Evolutionary conservation across 2,797 vertebrate genomes (phyloP).

Genomic region (Cercopithecus neglectus): DNA sequence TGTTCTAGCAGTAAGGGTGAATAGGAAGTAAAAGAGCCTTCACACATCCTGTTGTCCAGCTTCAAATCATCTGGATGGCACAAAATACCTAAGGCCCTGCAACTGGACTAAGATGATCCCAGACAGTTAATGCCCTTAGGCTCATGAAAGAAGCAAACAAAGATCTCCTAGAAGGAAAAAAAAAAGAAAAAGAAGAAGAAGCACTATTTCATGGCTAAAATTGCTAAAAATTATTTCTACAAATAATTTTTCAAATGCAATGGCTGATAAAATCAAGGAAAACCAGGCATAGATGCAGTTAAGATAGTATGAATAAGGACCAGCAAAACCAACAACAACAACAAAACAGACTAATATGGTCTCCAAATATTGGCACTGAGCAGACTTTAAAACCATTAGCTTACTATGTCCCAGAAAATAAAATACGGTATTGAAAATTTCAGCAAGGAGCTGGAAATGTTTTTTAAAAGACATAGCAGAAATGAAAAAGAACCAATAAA

Average conservation of each 20-base stretch:
- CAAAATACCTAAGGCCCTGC: neutral
- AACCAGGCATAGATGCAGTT: neutral
- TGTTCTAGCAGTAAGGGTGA: neutral
- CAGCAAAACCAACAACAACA: conserved; percentile 40
- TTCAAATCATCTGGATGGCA: neutral
- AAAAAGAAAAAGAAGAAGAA: too few relatives aligned
- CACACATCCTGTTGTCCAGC: neutral
- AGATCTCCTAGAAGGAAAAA: neutral
- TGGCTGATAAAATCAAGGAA: neutral
- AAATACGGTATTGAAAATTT: neutral
- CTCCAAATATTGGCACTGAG: neutral
- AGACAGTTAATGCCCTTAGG: neutral
- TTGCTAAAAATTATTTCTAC: neutral
- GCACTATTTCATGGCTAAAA: neutral
- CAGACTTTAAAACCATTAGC: neutral
- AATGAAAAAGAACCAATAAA: neutral
- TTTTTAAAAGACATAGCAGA: neutral
- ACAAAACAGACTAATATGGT: neutral
- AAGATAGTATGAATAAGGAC: neutral
- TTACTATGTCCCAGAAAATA: neutral
- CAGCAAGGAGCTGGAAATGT: neutral
- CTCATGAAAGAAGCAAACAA: neutral
- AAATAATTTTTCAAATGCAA: neutral
- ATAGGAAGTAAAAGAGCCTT: neutral
- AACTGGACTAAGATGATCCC: neutral